phyloP scores from a whole-genome alignment of 1,140 invertebrate species.

The Dreissena rostriformis region DNA sequence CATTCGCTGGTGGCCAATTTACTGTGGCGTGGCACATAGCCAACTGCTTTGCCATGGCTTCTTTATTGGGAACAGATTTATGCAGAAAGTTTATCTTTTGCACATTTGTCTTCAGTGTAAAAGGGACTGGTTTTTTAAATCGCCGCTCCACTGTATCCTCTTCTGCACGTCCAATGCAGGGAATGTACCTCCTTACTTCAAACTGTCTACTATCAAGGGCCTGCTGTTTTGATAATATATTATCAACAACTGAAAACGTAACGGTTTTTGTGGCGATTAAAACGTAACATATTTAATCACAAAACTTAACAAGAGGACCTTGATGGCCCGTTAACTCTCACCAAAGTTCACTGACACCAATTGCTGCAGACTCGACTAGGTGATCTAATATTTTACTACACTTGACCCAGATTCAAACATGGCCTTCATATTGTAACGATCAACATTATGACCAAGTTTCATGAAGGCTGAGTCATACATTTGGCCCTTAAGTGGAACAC shows the following conservation, averaged over 20 bases:
- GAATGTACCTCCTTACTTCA: slow-evolving; percentile 42
- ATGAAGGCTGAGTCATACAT: no score
- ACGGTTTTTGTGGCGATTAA: slow-evolving; percentile 1
- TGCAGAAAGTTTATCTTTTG: slow-evolving; percentile 40
- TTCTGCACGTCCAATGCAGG: slow-evolving; percentile 55
- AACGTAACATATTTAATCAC: no score
- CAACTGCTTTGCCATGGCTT: slow-evolving; percentile 19
- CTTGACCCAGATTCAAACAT: no score
- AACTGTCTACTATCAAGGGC: slow-evolving; percentile 21
- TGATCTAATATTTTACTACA: no score
- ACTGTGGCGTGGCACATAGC: slow-evolving; percentile 14
- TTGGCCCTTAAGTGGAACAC: no score
- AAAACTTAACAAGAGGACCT: no score
- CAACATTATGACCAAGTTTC: no score
- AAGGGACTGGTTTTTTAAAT: slow-evolving; percentile 7
- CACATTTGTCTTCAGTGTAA: background rate
- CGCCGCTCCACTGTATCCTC: slow-evolving; percentile 9
- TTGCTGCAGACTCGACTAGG: no score
- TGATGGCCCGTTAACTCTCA: no score
- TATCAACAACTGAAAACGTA: slow-evolving; percentile 49
- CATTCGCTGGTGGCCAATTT: background rate
- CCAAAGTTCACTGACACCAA: no score
- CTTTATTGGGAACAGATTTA: background rate
- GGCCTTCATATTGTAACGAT: no score
- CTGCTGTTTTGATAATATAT: slow-evolving; percentile 43